Conservation (phyloP, 2,888 invertebrate species). For the Epinotia nisella region DNA sequence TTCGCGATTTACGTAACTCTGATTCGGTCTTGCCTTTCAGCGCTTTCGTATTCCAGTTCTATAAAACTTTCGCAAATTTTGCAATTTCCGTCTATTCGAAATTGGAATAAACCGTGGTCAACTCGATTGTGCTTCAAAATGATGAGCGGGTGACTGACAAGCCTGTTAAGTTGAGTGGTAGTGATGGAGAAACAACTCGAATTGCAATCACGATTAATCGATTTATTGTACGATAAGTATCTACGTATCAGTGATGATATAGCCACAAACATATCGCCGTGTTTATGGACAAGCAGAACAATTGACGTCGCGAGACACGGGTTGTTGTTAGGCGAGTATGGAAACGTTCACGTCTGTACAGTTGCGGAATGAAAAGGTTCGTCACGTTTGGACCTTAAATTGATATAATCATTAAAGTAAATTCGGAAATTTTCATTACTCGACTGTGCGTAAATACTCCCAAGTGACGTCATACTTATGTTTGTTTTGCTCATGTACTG, state of each 20-base stretch:
- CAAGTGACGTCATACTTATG: too few species aligned
- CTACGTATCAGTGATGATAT: not conserved
- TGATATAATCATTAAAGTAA: too few species aligned
- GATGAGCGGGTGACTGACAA: conserved; percentile 37
- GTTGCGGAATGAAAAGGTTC: too few species aligned
- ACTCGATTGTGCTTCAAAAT: conserved; percentile 55
- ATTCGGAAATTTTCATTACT: too few species aligned
- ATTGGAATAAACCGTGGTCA: conserved; percentile 55
- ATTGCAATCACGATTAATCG: not conserved
- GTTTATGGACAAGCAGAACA: too few species aligned
- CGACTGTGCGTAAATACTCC: too few species aligned
- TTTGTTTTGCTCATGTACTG: too few species aligned
- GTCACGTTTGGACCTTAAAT: too few species aligned
- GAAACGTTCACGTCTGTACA: too few species aligned
- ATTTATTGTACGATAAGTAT: not conserved
- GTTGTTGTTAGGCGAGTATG: too few species aligned
- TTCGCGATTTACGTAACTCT: conserved; percentile 34
- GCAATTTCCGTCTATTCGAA: conserved; percentile 45
- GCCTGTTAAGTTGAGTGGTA: conserved; percentile 7
- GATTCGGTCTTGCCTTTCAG: conserved; percentile 29
- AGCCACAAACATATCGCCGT: too few species aligned
- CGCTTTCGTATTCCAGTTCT: conserved; percentile 11
- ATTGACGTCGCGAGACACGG: too few species aligned
- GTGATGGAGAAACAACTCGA: not conserved
- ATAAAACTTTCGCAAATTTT: conserved; percentile 46